Evolutionary conservation across 1,140 invertebrate species (phyloP).

Genomic region (Ephestia elutella): DNA sequence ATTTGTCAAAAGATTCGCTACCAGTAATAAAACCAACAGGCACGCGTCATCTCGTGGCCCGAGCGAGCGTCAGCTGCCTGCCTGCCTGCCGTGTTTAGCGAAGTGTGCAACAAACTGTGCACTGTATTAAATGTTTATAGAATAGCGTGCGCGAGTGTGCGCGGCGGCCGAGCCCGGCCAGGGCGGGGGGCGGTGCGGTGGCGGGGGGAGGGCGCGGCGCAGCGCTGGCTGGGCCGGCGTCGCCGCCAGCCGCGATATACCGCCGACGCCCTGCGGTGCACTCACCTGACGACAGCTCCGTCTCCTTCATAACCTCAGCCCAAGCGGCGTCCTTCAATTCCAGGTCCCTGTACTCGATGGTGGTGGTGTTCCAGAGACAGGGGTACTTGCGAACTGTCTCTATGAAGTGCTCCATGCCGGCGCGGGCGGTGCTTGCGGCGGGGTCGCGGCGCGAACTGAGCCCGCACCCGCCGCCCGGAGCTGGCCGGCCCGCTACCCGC

Average conservation of each 20-base stretch:
- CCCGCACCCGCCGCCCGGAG: conserved; percentile 15
- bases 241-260: background rate
- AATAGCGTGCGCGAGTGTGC: background rate
- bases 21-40: background rate
- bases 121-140: background rate
- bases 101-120: background rate
- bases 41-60: background rate
- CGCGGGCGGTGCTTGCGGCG: conserved; percentile 21
- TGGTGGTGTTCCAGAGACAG: conserved; percentile 64
- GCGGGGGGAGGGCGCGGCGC: conserved; percentile 5
- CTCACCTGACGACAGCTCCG: conserved; percentile 61
- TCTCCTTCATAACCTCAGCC: conserved; percentile 66
- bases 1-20: background rate
- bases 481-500: conserved; percentile 8
- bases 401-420: conserved; percentile 62
- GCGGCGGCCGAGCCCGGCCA: conserved; percentile 7
- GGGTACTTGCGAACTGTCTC: conserved; percentile 60
- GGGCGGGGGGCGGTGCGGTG: conserved; percentile 12
- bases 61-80: background rate
- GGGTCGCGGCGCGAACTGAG: conserved; percentile 19
- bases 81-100: background rate
- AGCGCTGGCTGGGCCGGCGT: background rate
- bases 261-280: background rate
- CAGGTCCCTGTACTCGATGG: conserved; percentile 65
- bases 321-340: conserved; percentile 67